A percentile compares a stretch with the other conserved stretches of the same genome.
Conservation (phyloP, 2,113 vertebrate species). For the Odocoileus virginianus region DNA sequence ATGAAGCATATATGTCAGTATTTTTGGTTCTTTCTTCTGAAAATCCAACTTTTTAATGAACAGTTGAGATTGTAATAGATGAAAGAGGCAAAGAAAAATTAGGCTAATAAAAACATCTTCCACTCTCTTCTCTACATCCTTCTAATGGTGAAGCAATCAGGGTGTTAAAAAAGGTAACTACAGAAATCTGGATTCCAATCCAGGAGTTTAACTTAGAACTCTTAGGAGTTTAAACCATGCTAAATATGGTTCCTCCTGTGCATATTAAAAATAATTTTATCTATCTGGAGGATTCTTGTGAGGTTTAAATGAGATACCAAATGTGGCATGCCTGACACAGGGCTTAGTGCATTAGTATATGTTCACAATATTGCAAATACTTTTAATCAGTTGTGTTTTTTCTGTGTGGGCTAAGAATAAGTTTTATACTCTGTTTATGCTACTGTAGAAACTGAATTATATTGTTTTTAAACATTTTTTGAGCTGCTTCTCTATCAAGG, state of each 20-base stretch:
- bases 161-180: background rate
- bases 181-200: background rate
- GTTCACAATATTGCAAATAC: background rate
- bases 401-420: background rate
- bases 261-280: conserved; percentile 40
- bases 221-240: background rate
- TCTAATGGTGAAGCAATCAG: background rate
- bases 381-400: background rate
- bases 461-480: background rate
- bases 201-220: background rate
- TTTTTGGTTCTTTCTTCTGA: background rate
- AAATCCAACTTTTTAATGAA: background rate
- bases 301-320: background rate
- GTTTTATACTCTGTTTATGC: background rate
- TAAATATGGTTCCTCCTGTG: background rate
- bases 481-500: background rate
- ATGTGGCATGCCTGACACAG: background rate
- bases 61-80: background rate
- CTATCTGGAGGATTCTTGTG: background rate
- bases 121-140: background rate
- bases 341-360: background rate
- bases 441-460: background rate
- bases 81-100: background rate
- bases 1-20: background rate
- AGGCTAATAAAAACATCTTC: background rate